Evolutionary conservation across 1,140 invertebrate species (phyloP).

Genomic region (Pararge aegeria): DNA sequence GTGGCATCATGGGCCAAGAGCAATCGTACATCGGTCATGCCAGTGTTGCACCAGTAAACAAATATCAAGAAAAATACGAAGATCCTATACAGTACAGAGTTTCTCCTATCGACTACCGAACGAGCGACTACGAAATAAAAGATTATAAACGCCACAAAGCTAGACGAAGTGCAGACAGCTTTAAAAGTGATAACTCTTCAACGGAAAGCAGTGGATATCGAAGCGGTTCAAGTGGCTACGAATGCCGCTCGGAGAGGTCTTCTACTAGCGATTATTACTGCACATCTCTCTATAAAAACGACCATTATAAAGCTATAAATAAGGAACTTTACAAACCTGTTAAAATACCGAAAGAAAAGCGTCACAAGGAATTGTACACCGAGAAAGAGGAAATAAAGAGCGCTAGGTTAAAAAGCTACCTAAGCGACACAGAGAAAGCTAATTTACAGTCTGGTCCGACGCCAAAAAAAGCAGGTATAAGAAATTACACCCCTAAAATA

Average conservation of each 20-base stretch:
- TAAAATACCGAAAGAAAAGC: constrained; percentile 78
- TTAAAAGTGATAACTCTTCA: constrained; percentile 66
- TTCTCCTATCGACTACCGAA: constrained; percentile 42
- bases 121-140: constrained; percentile 50
- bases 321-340: constrained; percentile 78
- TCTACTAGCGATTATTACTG: constrained; percentile 68
- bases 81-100: constrained; percentile 49
- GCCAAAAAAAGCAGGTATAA: constrained; percentile 80
- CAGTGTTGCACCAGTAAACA: constrained; percentile 50
- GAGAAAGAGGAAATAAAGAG: constrained; percentile 81
- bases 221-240: constrained; percentile 66
- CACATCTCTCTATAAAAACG: constrained; percentile 76
- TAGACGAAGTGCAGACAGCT: constrained; percentile 62
- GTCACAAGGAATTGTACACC: constrained; percentile 66
- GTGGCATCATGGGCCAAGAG: constrained; percentile 69
- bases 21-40: constrained; percentile 64
- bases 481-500: constrained; percentile 85
- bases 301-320: constrained; percentile 74
- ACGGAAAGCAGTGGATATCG: constrained; percentile 71
- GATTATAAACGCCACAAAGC: constrained; percentile 61
- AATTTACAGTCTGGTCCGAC: constrained; percentile 52
- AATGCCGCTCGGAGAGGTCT: constrained; percentile 58
- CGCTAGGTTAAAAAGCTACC: constrained; percentile 81
- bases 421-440: constrained; percentile 79
- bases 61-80: constrained; percentile 62